Percentiles rank a stretch among this genome's conserved stretches.
Evolutionary conservation across 2,888 invertebrate genomes (phyloP).

Genomic region (Torymus aiolomorphi): DNA sequence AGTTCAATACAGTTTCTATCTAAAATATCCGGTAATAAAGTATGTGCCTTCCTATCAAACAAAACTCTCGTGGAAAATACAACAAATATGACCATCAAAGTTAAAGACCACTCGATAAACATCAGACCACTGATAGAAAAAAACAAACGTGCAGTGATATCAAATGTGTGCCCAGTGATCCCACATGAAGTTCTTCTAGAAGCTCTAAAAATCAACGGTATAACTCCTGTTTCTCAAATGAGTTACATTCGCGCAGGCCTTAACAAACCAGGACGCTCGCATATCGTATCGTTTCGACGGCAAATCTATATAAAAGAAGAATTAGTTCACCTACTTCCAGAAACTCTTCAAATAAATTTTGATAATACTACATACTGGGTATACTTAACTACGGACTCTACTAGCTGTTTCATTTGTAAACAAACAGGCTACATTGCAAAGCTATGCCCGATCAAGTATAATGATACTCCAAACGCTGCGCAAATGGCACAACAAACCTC

Average conservation of each 20-base stretch:
- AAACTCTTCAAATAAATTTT: no score
- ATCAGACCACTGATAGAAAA: no score
- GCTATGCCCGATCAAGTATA: constrained; percentile 13
- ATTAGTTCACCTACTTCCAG: background rate
- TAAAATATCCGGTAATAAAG: background rate
- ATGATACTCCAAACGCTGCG: no score
- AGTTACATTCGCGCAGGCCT: no score
- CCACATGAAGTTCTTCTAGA: constrained; percentile 25
- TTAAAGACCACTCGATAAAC: background rate
- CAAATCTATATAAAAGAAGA: constrained; percentile 13
- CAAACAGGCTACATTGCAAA: constrained; percentile 14
- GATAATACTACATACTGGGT: no score
- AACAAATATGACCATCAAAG: background rate
- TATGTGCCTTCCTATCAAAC: background rate
- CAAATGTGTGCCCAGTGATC: constrained; percentile 37
- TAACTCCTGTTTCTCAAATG: background rate
- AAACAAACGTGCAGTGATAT: constrained; percentile 9
- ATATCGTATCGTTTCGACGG: constrained; percentile 1
- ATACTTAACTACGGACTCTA: constrained; percentile 18
- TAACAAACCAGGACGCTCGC: no score
- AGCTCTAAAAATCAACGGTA: constrained; percentile 10
- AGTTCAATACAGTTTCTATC: no score
- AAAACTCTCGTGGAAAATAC: background rate
- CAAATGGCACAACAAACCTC: no score
- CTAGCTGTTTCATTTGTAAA: constrained; percentile 13